Conservation (phyloP, 1,140 invertebrate species). For the Dinothrombium tinctorium region DNA sequence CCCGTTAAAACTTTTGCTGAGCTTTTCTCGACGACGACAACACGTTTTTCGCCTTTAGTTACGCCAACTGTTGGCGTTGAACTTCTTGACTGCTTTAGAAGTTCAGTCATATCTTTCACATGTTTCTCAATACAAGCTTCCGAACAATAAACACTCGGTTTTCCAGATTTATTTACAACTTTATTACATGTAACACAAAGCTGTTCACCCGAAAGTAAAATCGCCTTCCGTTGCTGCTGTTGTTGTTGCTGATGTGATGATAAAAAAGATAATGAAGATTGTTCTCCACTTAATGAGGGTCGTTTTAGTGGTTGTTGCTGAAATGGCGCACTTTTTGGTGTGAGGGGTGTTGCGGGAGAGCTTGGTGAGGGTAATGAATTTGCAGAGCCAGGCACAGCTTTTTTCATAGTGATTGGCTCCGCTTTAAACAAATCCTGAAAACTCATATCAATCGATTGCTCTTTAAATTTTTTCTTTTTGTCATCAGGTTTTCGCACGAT, state of each 20-base stretch:
- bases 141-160: constrained; percentile 50
- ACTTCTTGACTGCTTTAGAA: constrained; percentile 9
- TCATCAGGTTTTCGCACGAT: constrained; percentile 1
- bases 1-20: not conserved
- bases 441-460: not conserved
- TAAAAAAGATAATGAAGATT: too few species aligned
- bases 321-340: not conserved
- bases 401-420: constrained; percentile 1
- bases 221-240: constrained; percentile 1
- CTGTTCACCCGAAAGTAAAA: constrained; percentile 4
- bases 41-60: constrained; percentile 15
- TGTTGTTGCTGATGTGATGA: too few species aligned
- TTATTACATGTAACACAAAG: not conserved
- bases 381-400: not conserved
- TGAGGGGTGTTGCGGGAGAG: constrained; percentile 2
- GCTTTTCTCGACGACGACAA: not conserved
- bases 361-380: too few species aligned
- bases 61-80: not conserved
- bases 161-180: constrained; percentile 14
- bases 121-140: constrained; percentile 61
- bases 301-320: constrained; percentile 1
- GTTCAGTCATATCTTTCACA: constrained; percentile 39
- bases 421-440: constrained; percentile 9
- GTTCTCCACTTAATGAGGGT: not conserved
- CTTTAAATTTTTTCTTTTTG: constrained; percentile 7